A percentile compares a stretch with the other conserved stretches of the same genome.
Evolutionary conservation across 1,140 invertebrate genomes (phyloP).

Genomic region (Drosophila kanapiae): DNA sequence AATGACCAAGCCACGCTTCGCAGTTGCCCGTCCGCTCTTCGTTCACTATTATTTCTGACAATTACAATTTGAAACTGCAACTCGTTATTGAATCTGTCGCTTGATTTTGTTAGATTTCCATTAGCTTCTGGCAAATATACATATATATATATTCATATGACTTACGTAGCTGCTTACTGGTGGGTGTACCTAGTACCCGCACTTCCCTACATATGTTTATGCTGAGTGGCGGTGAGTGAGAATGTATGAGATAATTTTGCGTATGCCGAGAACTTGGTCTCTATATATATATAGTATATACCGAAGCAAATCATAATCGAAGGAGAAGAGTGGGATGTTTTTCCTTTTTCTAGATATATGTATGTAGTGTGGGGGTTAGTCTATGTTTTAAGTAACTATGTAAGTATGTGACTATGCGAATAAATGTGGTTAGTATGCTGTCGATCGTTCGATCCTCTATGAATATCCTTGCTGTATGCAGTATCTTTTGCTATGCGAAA

Average conservation of each 20-base stretch:
- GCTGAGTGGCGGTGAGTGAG: slow-evolving; percentile 45
- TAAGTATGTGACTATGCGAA: slow-evolving; percentile 48
- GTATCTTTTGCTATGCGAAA: slow-evolving; percentile 55
- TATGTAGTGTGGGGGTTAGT: slow-evolving; percentile 38
- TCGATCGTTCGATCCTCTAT: slow-evolving; percentile 27
- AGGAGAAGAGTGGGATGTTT: slow-evolving; percentile 25
- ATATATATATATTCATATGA: slow-evolving; percentile 1
- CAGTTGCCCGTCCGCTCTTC: slow-evolving; percentile 37
- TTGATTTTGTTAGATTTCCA: slow-evolving; percentile 53
- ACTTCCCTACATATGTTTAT: slow-evolving; percentile 41
- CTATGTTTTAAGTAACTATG: slow-evolving; percentile 53
- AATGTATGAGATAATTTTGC: slow-evolving; percentile 44
- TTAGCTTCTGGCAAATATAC: slow-evolving; percentile 28
- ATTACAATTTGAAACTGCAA: slow-evolving; percentile 82
- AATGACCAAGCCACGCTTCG: slow-evolving; percentile 70
- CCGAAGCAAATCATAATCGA: slow-evolving; percentile 43
- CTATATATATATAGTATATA: slow-evolving; percentile 7
- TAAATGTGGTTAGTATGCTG: slow-evolving; percentile 51
- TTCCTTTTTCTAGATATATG: slow-evolving; percentile 32
- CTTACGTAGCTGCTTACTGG: slow-evolving; percentile 43
- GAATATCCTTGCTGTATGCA: slow-evolving; percentile 43
- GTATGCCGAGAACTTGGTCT: slow-evolving; percentile 28
- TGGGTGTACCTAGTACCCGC: slow-evolving; percentile 47
- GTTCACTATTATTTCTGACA: slow-evolving; percentile 58
- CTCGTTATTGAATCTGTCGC: slow-evolving; percentile 77